Evolutionary conservation across 2,797 vertebrate genomes (phyloP), one percentile per base, ranked within the genome.

Genomic region (Anguilla megastoma): DNA sequence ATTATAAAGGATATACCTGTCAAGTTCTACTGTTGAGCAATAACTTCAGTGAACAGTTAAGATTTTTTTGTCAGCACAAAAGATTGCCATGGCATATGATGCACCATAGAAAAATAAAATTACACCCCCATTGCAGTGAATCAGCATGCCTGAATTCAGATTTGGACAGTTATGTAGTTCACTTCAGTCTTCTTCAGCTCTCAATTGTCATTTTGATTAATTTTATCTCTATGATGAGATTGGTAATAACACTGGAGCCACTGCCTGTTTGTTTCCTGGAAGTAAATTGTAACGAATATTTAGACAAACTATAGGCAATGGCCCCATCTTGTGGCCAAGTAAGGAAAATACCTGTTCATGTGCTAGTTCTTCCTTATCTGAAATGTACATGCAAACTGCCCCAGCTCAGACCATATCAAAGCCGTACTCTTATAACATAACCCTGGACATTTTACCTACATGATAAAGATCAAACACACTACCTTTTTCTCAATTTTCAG

Each of bases 291-390:
- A 2, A 30, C 18, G 33, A 21, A 48, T n/a, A 7, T 10, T 27
- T 3, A 50, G 56, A 27, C 16, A n/a, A 82, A 48, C 30, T 33
- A 41, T 36, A 58, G n/a, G 36, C 63, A 86, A 86, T 16, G 3
- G 33, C 60, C 3, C 89, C 85, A 86, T 52, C 89, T 79, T 41
- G 76, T 88, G 87, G 87, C 30, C 52, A 74, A 30, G 48, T 0
- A 33, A 24, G n/a, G n/a, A 41, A 82, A 24, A 33, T 16, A 10
- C 63, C 66, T 86, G 66, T 86, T 14, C 5, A 7, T n/a, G 14
- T 50, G 16, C 63, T 7, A 3, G 0, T 5, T 9, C 48, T 36
- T 27, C n/a, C n/a, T 33, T 36, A 36, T 76, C 10, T 12, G 5
- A 33, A 14, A 36, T 1, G 30, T 16, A 76, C 2, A 76, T 5